Evolutionary conservation across 2,888 invertebrate species (phyloP), one percentile per base, ranked within the genome.

Genomic region (Pegoplata infirma): DNA sequence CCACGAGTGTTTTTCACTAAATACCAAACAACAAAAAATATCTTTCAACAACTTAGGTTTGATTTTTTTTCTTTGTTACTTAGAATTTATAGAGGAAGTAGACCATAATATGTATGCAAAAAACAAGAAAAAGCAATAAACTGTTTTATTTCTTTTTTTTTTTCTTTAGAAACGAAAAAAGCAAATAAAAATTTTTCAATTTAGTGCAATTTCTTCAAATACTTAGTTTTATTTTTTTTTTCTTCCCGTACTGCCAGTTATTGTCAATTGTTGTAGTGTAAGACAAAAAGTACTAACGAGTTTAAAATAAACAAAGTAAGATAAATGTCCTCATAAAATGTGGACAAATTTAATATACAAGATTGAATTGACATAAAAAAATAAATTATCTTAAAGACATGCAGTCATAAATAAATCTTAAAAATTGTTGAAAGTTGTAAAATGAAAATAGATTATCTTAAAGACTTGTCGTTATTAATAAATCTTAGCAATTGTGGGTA

Each of bases 181-280:
- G 8, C 55, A 55, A 32, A 55, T 32, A 55, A 28, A 32, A 32
- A 55, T 55, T 32, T 32, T n/a, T 5, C 25, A 55, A 55, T 51
- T 21, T 32, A 32, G 3, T 16, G 21, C 8, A n/a, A 55, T 55
- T n/a, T 51, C 12, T n/a, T 19, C 23, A 7, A 8, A 32, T 55
- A 4, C 16, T n/a, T n/a, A n/a, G n/a, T n/a, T n/a, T n/a, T n/a
- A n/a, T n/a, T n/a, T n/a, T n/a, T n/a, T n/a, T n/a, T n/a, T n/a
- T n/a, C n/a, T n/a, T n/a, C n/a, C n/a, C n/a, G n/a, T n/a, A n/a
- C n/a, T n/a, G n/a, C n/a, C 16, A 16, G 25, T 5, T 53, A 1
- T 55, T 55, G 32, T 25, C 5, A 0, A 21, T 14, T 28, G 12
- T 2, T 25, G 25, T 25, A 10, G n/a, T 19, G 3, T 7, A 12